A percentile compares a stretch with the other conserved stretches of the same genome.
These are phyloP conservation scores for Menura novaehollandiae DNA, from an alignment of 2,113 vertebrate species.

Conservation along the genomic window DNA sequence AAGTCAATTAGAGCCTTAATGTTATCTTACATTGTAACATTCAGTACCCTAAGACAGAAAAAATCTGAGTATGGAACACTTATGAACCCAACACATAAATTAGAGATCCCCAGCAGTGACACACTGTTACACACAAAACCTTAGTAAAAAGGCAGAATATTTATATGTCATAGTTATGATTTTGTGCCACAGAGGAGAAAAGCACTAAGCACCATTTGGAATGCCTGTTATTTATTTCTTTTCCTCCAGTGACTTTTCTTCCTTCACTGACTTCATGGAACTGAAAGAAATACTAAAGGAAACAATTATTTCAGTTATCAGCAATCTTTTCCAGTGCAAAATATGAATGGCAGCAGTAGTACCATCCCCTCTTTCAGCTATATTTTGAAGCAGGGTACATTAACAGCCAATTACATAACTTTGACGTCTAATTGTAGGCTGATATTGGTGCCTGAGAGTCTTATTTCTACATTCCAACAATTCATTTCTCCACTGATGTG, in stretches of 20 bases:
- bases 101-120: background rate
- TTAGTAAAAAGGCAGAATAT: background rate
- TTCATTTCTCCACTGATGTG: background rate
- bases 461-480: background rate
- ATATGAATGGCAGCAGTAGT: background rate
- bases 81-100: background rate
- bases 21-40: background rate
- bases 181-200: background rate
- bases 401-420: background rate
- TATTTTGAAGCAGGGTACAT: background rate
- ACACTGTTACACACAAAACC: background rate
- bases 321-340: no score
- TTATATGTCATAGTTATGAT: background rate
- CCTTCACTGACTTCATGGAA: background rate
- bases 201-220: background rate
- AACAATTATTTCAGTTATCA: background rate
- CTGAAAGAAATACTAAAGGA: background rate
- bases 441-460: background rate
- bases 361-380: background rate
- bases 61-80: background rate
- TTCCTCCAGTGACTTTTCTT: background rate
- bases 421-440: background rate
- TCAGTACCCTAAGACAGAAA: background rate
- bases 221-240: background rate
- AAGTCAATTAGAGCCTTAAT: background rate